Base-by-base conservation (phyloP, 2,888 invertebrate species). In the Anaspis maculata region DNA sequence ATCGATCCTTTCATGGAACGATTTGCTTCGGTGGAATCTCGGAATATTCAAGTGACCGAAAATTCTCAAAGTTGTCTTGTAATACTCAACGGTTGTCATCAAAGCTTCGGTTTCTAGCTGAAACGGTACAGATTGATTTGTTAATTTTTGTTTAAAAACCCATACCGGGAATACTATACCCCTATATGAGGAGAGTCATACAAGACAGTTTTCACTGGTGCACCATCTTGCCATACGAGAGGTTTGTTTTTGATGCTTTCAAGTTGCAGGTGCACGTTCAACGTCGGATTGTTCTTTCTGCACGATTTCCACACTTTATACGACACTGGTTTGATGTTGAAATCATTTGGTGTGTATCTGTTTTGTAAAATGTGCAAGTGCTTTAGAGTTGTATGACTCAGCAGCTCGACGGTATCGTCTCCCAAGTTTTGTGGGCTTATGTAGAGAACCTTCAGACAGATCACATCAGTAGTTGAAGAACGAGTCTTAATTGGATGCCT, bases 281-380 rank as follows among this genome's bases (percentile, higher is more conserved):
- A 56, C 2, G 55, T 48, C 0, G 76, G 76, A 62, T 79, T 79
- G 30, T 71, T 72, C 30, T 64, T 63, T 32, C 72, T 70, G 3
- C 71, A 57, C 13, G 48, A 52, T 37, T 67, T 66, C 73, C 72
- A 71, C 1, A 62, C 59, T 39, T 62, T 63, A 1, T 56, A 54
- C 9, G 64, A 64, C 42, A 76, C 74, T 39, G 73, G 61, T 41
- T 62, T 66, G 22, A 74, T 65, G 10, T 66, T 61, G 1, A 67
- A 52, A 27, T 74, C 72, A 30, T 69, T 68, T 1, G 79, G 76
- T 13, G 79, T 76, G 42, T 78, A 80, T 26, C 72, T 66, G 57
- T 85, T 87, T 62, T 88, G 86, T 10, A 83, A 59, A 30, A 88
- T 73, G 56, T 83, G 77, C 41, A 88, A 64, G 51, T 85, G 77